Evolutionary conservation across 30 jellyfish, hydroid and myxozoan species (phyloP).

Genomic region (Hydractinia echinata): DNA sequence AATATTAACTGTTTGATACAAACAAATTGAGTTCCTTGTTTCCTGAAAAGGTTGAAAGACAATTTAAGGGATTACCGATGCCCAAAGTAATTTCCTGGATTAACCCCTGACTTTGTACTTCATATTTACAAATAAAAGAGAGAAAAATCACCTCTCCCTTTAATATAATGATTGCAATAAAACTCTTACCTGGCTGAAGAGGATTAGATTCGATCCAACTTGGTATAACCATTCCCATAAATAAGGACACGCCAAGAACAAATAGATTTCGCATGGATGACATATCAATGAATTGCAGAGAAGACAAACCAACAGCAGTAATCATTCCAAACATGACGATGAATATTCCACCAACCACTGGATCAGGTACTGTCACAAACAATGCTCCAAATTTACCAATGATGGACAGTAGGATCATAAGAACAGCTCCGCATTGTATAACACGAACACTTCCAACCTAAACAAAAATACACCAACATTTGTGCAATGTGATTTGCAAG

Average conservation of each 20-base stretch:
- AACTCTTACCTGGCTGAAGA: too few species aligned
- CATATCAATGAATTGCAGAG: constrained; percentile 74
- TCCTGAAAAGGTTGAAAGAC: too few species aligned
- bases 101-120: too few species aligned
- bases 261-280: constrained; percentile 75
- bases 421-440: constrained; percentile 79
- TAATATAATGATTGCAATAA: too few species aligned
- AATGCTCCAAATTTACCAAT: constrained; percentile 95
- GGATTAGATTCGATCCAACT: constrained; percentile 56
- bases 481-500: not conserved
- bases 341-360: constrained; percentile 93
- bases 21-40: too few species aligned
- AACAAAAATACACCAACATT: not conserved
- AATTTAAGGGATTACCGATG: too few species aligned
- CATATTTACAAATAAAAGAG: too few species aligned
- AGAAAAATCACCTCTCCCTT: too few species aligned
- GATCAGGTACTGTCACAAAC: constrained; percentile 91
- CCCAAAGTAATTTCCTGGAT: too few species aligned
- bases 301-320: constrained; percentile 86
- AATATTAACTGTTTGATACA: too few species aligned
- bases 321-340: constrained; percentile 94
- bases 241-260: constrained; percentile 72
- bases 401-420: constrained; percentile 77
- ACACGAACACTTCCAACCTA: constrained; percentile 97
- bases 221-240: constrained; percentile 91